Base-by-base conservation (phyloP, 2,113 vertebrate species). In the Toxotes jaculatrix region DNA sequence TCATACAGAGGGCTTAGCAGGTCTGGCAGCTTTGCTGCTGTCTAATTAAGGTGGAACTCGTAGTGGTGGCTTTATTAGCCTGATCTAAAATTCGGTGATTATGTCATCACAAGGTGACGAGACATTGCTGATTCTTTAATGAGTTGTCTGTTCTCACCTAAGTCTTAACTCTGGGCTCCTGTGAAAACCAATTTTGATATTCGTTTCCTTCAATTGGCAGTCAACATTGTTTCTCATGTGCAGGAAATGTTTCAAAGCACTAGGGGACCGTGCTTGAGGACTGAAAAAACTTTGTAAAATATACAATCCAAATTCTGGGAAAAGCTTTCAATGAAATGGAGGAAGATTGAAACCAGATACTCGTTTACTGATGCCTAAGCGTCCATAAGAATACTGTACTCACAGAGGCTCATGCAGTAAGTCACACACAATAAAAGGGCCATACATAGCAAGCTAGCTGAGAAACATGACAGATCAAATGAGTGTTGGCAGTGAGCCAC, bases 211-310 rank as follows among this genome's bases (percentile, higher is more conserved):
- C 61, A 55, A 23, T 17, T 70, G 77, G 61, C 59, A 34, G 57
- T 40, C 76, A 36, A 72, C 63, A 31, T 56, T 49, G 13, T 69
- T 61, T 67, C 17, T 21, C 61, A 85, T 47, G 55, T 71, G 72
- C 70, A 86, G 65, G 60, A 84, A 81, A 74, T 79, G 53, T 73
- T 75, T 83, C 55, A 68, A 74, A 83, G 66, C 70, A 45, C 74
- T 27, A 1, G 7, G 49, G 67, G 75, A 68, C 40, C 68, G 40
- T 12, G 23, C 10, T 16, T 38, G 60, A 75, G 27, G 14, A 70
- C 34, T 34, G 31, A 63, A 75, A 78, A 61, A 42, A 71, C 12
- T 53, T 68, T 51, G 19, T 64, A 53, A 80, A 62, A 83, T 43
- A 67, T 57, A 16, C 34, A 80, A 66, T 56, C 53, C 57, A 69